Percentiles rank a stretch among this genome's conserved stretches.
Evolutionary conservation across 2,888 invertebrate genomes (phyloP).

Genomic region (Acanthosepion pharaonis): DNA sequence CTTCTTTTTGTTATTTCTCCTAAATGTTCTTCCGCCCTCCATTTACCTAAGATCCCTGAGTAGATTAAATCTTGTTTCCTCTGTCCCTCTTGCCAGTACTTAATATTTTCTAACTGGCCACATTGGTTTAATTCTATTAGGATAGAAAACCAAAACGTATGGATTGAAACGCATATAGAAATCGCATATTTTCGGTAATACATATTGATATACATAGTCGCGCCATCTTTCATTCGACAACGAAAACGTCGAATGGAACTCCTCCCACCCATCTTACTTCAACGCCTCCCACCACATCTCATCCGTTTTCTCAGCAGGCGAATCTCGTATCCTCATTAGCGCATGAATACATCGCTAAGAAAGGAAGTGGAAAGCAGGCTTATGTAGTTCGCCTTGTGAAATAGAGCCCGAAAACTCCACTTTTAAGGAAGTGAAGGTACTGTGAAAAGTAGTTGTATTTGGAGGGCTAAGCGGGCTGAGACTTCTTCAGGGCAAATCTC

Average conservation of each 20-base stretch:
- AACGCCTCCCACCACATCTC: not conserved
- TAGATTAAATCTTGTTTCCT: no score
- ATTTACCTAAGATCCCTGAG: no score
- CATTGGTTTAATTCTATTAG: not conserved
- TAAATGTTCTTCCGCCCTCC: no score
- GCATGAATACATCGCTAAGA: not conserved
- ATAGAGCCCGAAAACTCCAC: not conserved
- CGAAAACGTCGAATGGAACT: not conserved
- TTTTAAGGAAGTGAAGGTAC: not conserved
- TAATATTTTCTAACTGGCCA: no score
- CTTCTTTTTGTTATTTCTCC: no score
- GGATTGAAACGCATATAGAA: not conserved
- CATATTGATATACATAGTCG: not conserved
- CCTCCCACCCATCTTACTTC: not conserved
- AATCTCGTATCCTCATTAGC: not conserved
- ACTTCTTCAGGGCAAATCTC: not conserved
- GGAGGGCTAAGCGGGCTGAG: not conserved
- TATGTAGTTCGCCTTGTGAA: not conserved
- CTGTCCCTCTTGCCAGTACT: no score
- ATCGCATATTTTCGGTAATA: not conserved
- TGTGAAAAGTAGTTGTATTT: not conserved
- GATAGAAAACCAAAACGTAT: not conserved
- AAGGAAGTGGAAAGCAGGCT: conserved; percentile 3
- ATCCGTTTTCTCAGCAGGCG: not conserved
- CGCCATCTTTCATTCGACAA: not conserved